Base-by-base conservation (phyloP, 2,888 invertebrate genomes). In the Cryptus armator region DNA sequence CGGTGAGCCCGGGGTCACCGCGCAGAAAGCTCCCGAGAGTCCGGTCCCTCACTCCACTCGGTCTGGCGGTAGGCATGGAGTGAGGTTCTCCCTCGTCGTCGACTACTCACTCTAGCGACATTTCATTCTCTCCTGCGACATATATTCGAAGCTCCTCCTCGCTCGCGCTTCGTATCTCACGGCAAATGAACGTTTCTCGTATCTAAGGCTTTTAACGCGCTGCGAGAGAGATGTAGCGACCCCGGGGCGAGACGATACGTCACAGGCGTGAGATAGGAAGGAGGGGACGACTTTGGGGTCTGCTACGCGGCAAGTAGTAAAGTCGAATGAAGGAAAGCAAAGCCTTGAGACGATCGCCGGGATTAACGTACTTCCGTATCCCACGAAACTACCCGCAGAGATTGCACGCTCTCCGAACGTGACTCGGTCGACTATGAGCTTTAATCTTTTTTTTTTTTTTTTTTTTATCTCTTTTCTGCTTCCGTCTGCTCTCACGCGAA, bases 151-250 rank as follows among this genome's bases (percentile, higher is more conserved):
- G 19, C 56, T 24, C 24, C 24, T 10, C 9, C 19, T 56, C 51
- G 16, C 66, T 43, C 43, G 9, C 64, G 37, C 3, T 83, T 19
- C 43, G 48, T 66, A n/a, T 76, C 51, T 80, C 74, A 44, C 80
- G 19, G 66, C 84, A 82, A 88, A 87, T 83, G 86, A 86, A 87
- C 85, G 80, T 84, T 86, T 87, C 80, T 79, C 51, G 64, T 81
- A 78, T 24, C 37, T 9, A 9, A 37, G 79, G 86, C 86, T 87
- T 87, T 85, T 81, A 81, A 72, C 70, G 59, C 66, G 51, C 71
- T 29, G 75, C 79, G 48, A 46, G 75, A 32, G 62, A 37, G 70
- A 51, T 19, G 48, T 48, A 46, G 62, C 16, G 75, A 71, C 14
- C 37, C 12, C 43, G 19, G 7, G 9, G 7, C n/a, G 37, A 14